phyloP scores from a whole-genome alignment of 2,113 vertebrate genomes.

The Rhea pennata region DNA sequence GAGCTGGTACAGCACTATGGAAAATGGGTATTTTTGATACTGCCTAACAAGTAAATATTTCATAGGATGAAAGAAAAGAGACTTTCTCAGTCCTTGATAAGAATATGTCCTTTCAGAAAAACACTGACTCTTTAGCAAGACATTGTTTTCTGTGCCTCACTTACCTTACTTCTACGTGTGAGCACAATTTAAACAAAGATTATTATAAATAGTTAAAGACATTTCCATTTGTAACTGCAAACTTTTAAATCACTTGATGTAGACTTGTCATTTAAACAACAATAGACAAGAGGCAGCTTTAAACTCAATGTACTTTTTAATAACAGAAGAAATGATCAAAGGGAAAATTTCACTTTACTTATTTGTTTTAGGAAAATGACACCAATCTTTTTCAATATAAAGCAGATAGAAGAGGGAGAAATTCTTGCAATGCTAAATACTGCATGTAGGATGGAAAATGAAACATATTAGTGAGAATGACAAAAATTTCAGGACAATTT shows the following conservation, averaged over 20 bases:
- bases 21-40: conserved; percentile 78
- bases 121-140: conserved; percentile 48
- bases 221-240: conserved; percentile 58
- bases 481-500: conserved; percentile 75
- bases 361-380: conserved; percentile 67
- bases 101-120: conserved; percentile 50
- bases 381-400: conserved; percentile 43
- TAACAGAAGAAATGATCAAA: conserved; percentile 64
- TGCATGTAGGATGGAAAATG: conserved; percentile 61
- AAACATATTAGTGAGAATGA: conserved; percentile 66
- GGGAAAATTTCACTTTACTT: conserved; percentile 41
- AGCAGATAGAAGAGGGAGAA: conserved; percentile 38
- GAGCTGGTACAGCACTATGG: conserved; percentile 70
- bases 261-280: conserved; percentile 52
- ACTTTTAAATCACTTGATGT: conserved; percentile 56
- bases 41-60: conserved; percentile 83
- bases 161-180: conserved; percentile 32
- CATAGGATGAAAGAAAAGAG: conserved; percentile 58
- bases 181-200: conserved; percentile 58
- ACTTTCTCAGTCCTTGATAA: conserved; percentile 56
- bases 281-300: conserved; percentile 41
- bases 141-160: conserved; percentile 37
- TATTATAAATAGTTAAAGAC: conserved; percentile 76
- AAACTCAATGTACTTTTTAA: conserved; percentile 33
- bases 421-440: conserved; percentile 29